These are phyloP conservation scores for Mantis religiosa DNA, from an alignment of 2,888 invertebrate species.

Conservation along the genomic window DNA sequence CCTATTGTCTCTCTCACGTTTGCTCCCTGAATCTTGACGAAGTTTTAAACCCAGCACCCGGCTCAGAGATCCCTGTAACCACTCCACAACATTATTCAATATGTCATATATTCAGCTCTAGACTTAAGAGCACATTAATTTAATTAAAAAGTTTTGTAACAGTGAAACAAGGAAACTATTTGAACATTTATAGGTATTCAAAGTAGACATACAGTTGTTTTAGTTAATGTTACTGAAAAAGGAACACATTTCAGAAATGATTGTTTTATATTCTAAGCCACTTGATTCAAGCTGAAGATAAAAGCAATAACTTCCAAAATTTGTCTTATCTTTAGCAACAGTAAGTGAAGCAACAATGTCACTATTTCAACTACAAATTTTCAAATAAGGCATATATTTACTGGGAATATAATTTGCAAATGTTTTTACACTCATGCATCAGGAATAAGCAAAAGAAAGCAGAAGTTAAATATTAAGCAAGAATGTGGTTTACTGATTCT, in stretches of 20 bases:
- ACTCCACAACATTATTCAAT: neutral
- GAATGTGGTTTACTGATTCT: too few relatives aligned
- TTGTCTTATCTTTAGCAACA: too few relatives aligned
- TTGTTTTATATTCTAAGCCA: neutral
- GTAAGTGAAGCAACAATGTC: too few relatives aligned
- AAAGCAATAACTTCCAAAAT: too few relatives aligned
- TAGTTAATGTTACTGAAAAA: neutral
- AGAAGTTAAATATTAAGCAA: too few relatives aligned
- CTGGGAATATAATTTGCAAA: too few relatives aligned
- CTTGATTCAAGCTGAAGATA: too few relatives aligned
- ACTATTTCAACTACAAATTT: too few relatives aligned
- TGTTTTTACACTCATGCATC: too few relatives aligned
- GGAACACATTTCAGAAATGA: neutral
- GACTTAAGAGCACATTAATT: neutral
- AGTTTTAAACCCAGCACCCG: constrained; percentile 60
- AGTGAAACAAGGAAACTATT: neutral
- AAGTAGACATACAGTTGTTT: neutral
- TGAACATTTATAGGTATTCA: neutral
- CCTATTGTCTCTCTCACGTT: constrained; percentile 53
- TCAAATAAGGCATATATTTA: too few relatives aligned
- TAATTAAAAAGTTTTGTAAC: neutral
- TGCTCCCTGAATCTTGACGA: constrained; percentile 41
- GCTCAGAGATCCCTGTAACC: constrained; percentile 65
- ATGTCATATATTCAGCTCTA: neutral
- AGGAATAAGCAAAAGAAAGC: too few relatives aligned